Evolutionary conservation across 2,113 vertebrate genomes (phyloP).

Genomic region (Rhodinocichla rosea): DNA sequence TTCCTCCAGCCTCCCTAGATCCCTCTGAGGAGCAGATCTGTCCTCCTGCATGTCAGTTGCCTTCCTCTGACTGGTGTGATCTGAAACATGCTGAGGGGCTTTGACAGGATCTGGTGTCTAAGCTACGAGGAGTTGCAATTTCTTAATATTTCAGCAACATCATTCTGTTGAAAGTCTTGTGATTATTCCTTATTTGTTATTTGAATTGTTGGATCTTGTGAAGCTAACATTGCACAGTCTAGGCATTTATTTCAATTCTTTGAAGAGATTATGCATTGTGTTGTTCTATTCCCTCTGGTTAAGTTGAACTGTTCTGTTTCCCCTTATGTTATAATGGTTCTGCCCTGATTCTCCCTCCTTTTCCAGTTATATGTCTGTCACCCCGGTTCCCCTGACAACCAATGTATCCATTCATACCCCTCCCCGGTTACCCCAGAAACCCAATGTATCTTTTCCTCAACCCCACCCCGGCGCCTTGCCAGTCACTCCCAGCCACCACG

Average conservation of each 20-base stretch:
- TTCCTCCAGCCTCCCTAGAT: background rate
- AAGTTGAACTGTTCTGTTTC: too few relatives aligned
- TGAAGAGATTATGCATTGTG: background rate
- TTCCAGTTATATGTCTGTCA: too few relatives aligned
- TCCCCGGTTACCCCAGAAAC: too few relatives aligned
- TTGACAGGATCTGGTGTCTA: background rate
- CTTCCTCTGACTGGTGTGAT: background rate
- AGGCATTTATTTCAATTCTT: background rate
- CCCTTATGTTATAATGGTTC: too few relatives aligned
- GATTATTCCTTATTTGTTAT: background rate
- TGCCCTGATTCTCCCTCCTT: too few relatives aligned
- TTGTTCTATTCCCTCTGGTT: too few relatives aligned
- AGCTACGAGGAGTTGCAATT: background rate
- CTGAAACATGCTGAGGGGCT: background rate
- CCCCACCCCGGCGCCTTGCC: too few relatives aligned
- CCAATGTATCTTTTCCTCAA: too few relatives aligned
- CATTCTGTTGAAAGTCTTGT: background rate
- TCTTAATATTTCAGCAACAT: background rate
- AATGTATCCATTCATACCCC: too few relatives aligned
- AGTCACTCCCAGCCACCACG: too few relatives aligned
- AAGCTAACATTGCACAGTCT: background rate
- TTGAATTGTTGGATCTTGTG: background rate
- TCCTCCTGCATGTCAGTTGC: background rate
- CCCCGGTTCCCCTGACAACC: too few relatives aligned
- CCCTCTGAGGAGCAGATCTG: background rate